Evolutionary conservation across 2,797 vertebrate species (phyloP).

Genomic region (Alectoris magna): DNA sequence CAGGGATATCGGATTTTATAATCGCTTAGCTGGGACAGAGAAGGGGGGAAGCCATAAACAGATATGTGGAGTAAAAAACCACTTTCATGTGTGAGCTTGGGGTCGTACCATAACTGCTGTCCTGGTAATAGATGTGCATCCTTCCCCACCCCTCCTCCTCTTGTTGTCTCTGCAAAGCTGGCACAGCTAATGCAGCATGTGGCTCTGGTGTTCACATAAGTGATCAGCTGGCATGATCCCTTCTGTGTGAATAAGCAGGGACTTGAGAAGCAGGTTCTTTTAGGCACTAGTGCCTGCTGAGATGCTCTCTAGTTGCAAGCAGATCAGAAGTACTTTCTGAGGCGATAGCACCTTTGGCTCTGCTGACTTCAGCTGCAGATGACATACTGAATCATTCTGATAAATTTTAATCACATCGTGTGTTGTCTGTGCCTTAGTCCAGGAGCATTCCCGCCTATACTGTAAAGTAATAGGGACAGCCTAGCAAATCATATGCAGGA

Average conservation of each 20-base stretch:
- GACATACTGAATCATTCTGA: background rate
- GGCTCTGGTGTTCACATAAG: background rate
- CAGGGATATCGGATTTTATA: background rate
- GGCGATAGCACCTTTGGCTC: too few species aligned
- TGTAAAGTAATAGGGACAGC: background rate
- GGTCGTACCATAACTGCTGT: background rate
- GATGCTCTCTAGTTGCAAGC: too few species aligned
- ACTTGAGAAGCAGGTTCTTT: background rate
- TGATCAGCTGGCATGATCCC: background rate
- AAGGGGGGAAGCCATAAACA: background rate
- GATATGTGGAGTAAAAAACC: too few species aligned
- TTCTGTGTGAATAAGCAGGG: background rate
- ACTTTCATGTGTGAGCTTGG: background rate
- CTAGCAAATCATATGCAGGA: fast-evolving
- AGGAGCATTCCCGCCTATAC: background rate
- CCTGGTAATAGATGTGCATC: background rate
- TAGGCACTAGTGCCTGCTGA: background rate
- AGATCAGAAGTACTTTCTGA: background rate
- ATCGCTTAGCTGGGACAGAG: background rate
- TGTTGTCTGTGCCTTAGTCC: fast-evolving
- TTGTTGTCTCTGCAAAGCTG: background rate
- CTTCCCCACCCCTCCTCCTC: background rate
- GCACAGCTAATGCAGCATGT: background rate
- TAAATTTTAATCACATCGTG: background rate
- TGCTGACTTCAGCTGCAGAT: background rate